phyloP scores from a whole-genome alignment of 2,113 vertebrate species.

The Hystrix brachyura region DNA sequence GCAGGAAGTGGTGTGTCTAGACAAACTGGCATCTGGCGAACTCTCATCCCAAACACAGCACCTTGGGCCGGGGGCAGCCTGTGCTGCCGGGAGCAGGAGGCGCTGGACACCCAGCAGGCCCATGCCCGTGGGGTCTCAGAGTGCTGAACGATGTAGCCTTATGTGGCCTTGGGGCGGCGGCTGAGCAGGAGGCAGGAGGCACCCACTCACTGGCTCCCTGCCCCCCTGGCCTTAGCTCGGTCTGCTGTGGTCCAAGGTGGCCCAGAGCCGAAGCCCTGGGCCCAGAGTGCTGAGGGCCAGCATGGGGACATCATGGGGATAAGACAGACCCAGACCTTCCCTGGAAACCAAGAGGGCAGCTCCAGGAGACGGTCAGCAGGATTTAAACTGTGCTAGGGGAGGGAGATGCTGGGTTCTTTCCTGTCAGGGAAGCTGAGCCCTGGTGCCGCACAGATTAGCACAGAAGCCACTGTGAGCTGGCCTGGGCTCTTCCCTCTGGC shows the following conservation, averaged over 20 bases:
- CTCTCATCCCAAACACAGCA: not conserved
- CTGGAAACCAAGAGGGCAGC: not conserved
- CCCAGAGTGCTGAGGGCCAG: not conserved
- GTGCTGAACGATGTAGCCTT: not conserved
- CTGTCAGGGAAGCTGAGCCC: accelerated
- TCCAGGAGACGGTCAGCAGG: not conserved
- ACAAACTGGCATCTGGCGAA: not conserved
- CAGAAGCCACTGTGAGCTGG: not conserved
- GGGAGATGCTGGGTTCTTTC: not conserved
- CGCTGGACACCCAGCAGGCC: too few species aligned
- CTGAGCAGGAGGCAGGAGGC: accelerated
- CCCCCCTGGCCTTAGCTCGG: not conserved
- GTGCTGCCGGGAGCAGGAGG: not conserved
- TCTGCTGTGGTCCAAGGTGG: not conserved
- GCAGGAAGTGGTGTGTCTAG: not conserved
- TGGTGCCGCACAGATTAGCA: not conserved
- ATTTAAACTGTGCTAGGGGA: too few species aligned
- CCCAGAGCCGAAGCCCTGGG: not conserved
- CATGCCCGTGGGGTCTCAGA: not conserved
- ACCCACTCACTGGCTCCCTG: not conserved
- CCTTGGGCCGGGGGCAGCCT: not conserved
- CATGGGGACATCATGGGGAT: not conserved
- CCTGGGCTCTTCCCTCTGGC: too few species aligned
- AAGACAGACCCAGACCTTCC: not conserved
- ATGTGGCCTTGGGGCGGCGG: not conserved